A percentile compares a stretch with the other conserved stretches of the same genome.
Evolutionary conservation across 2,113 vertebrate genomes (phyloP).

Genomic region (Rhinolophus sinicus): DNA sequence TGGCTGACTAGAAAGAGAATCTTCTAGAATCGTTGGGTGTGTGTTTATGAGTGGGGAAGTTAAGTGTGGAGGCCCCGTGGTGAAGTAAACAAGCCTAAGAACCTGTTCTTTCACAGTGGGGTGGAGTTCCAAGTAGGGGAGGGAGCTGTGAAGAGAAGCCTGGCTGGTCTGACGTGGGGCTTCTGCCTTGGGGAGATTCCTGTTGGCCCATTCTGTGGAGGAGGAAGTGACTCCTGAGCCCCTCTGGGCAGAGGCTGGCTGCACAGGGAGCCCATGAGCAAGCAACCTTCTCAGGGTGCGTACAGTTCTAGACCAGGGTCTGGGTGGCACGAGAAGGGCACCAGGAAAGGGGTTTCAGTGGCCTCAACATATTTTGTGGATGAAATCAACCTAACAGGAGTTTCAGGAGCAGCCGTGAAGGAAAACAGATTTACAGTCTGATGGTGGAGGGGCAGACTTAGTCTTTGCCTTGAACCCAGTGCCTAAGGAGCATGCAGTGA

Average conservation of each 20-base stretch:
- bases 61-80: neutral
- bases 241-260: neutral
- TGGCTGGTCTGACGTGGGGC: neutral
- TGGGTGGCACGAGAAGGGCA: neutral
- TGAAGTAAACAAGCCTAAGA: neutral
- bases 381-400: neutral
- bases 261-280: neutral
- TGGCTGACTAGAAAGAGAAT: no score
- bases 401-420: neutral
- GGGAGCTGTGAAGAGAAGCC: neutral
- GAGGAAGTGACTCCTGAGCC: neutral
- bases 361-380: neutral
- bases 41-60: neutral
- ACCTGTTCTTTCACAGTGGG: neutral
- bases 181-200: neutral
- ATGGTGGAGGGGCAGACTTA: neutral
- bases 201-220: neutral
- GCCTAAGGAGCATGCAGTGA: rapidly evolving
- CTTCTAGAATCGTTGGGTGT: neutral
- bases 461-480: neutral
- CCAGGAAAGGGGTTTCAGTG: neutral
- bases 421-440: neutral
- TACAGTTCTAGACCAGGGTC: no score
- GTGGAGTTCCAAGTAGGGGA: neutral
- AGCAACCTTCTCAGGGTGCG: neutral